Evolutionary conservation across 1,140 invertebrate genomes (phyloP).

Genomic region (Heliconius hewitsoni): DNA sequence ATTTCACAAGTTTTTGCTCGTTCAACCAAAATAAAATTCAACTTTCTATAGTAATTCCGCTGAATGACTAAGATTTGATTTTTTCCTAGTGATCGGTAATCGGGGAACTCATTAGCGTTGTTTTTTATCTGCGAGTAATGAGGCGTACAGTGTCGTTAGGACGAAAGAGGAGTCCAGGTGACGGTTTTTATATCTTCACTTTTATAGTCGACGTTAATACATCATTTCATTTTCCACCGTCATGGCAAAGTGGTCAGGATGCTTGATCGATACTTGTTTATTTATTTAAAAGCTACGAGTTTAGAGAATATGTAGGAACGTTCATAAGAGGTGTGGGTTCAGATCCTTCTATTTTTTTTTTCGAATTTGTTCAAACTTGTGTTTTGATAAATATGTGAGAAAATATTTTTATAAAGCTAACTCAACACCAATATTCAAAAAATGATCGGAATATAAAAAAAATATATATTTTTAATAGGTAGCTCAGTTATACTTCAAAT

Average conservation of each 20-base stretch:
- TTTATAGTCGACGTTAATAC: neutral
- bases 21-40: neutral
- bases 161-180: conserved; percentile 41
- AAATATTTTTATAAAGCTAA: too few relatives aligned
- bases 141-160: conserved; percentile 63
- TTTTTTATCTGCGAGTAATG: conserved; percentile 68
- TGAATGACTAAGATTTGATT: conserved; percentile 23
- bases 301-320: too few relatives aligned
- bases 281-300: too few relatives aligned
- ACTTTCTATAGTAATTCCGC: neutral
- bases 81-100: conserved; percentile 72
- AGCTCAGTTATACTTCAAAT: too few relatives aligned
- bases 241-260: neutral
- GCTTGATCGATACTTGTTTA: neutral
- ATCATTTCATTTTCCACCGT: neutral
- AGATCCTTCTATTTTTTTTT: too few relatives aligned
- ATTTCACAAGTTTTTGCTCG: neutral
- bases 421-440: too few relatives aligned
- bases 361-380: too few relatives aligned
- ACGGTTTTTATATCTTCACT: conserved; percentile 21
- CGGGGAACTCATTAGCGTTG: conserved; percentile 70
- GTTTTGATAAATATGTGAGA: too few relatives aligned
- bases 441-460: too few relatives aligned
- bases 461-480: too few relatives aligned
- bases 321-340: too few relatives aligned